Conservation (phyloP, 2,797 vertebrate species). For the Pangasius mekongensis region DNA sequence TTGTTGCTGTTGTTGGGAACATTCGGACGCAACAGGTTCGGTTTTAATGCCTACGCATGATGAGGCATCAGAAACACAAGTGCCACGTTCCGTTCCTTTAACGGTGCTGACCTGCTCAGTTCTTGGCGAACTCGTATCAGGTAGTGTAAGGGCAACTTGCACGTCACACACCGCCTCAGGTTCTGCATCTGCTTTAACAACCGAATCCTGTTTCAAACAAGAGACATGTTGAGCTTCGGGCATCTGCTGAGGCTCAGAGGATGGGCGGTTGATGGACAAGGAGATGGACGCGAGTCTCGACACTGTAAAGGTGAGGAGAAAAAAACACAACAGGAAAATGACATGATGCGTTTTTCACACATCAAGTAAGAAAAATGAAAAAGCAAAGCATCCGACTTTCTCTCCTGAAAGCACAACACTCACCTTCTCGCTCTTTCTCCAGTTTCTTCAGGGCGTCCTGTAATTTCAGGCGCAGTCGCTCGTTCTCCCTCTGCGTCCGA, state of each 20-base stretch:
- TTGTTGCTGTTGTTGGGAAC: background rate
- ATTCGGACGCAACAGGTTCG: constrained; percentile 11
- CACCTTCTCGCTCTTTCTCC: constrained; percentile 61
- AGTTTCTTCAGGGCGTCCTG: constrained; percentile 66
- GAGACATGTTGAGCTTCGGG: background rate
- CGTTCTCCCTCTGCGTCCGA: constrained; percentile 61
- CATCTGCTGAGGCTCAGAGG: background rate
- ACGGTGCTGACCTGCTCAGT: background rate
- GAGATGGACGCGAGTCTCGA: constrained; percentile 33
- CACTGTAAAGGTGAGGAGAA: background rate
- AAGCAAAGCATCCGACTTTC: background rate
- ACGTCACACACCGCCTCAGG: constrained; percentile 37
- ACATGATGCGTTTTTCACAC: background rate
- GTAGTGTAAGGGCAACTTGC: constrained; percentile 30
- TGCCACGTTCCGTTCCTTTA: background rate
- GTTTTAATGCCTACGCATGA: constrained; percentile 17
- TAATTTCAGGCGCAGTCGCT: constrained; percentile 49
- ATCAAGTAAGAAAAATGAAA: background rate
- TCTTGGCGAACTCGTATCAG: background rate
- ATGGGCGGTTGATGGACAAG: background rate
- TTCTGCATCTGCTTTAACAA: constrained; percentile 22
- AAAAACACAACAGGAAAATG: background rate
- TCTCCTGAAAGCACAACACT: background rate
- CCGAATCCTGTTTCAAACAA: background rate
- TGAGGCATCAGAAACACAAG: background rate